Base-by-base conservation (phyloP, 1,140 invertebrate genomes). In the Lordiphosa collinella region DNA sequence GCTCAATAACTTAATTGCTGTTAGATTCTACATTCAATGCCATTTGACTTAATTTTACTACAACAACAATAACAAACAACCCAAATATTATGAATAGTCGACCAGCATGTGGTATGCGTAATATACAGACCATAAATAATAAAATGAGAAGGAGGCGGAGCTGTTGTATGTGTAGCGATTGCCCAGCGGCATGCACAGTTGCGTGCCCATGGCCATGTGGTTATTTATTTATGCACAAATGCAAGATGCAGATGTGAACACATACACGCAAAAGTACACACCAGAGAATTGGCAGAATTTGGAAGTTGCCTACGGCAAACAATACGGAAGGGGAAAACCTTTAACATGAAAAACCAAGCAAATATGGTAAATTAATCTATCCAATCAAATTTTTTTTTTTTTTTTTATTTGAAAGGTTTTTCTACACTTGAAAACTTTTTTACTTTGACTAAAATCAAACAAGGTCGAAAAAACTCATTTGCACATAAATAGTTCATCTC, bases 211-310 rank as follows among this genome's bases (percentile, higher is more conserved):
- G 65, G 46, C 44, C 59, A 50, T 60, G 59, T 11, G 55, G 59
- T 56, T 79, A 79, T 79, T 80, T 82, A 73, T 78, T 78, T 78
- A 73, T 63, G 61, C 68, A 67, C 67, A 67, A 67, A 72, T 51
- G 31, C 53, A 62, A 68, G 41, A 40, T 67, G 53, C 64, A 58
- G 51, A 52, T 76, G 66, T 51, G 54, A 67, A 38, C 35, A 40
- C 36, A 38, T 13, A 38, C 7, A 38, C 12, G 14, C 36, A 40
- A 13, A 40, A 44, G 25, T 29, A 13, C 13, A 11, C 22, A 11
- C 41, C 8, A 31, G 41, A 9, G 41, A 44, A 44, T 29, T 44
- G 41, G 11, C 25, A 29, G 25, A 29, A 29, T 29, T 29, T 29
- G 25, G 7, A 29, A 29, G 25, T 29, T 29, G 25, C 25, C 25